A percentile compares a stretch with the other conserved stretches of the same genome.
These are phyloP conservation scores for Dolichoris vasculosae DNA, from an alignment of 1,140 invertebrate species.

Conservation along the genomic window DNA sequence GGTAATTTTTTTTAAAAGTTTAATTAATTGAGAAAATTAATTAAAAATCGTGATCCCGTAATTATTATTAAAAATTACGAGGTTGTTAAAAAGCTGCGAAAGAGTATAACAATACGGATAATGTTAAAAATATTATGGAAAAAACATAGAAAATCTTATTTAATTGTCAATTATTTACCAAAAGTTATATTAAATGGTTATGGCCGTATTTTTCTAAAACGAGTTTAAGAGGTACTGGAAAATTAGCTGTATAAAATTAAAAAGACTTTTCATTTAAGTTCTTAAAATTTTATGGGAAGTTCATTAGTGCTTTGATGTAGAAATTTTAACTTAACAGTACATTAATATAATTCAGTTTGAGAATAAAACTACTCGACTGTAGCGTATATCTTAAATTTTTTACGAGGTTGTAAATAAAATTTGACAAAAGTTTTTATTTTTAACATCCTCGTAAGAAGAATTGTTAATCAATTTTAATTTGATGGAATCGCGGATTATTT, in stretches of 20 bases:
- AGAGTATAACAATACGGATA: not conserved
- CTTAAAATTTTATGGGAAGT: slow-evolving; percentile 11
- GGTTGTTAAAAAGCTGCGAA: not conserved
- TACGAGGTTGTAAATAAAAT: not conserved
- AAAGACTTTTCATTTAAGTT: not conserved
- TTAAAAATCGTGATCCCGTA: not conserved
- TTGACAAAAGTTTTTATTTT: not conserved
- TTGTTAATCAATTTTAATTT: not conserved
- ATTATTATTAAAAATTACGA: not conserved
- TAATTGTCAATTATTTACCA: not conserved
- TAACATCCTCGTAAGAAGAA: not conserved
- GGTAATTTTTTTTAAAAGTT: no score
- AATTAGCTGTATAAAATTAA: not conserved
- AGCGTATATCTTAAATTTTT: not conserved
- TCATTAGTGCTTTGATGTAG: not conserved
- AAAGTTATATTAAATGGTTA: not conserved
- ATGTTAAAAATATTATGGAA: not conserved
- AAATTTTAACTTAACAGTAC: slow-evolving; percentile 9
- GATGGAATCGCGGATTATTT: not conserved
- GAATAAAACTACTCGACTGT: not conserved
- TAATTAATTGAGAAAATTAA: not conserved
- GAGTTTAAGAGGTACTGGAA: not conserved
- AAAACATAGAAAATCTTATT: not conserved
- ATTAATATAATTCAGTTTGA: slow-evolving; percentile 11
- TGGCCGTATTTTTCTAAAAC: not conserved